Evolutionary conservation across 2,797 vertebrate species (phyloP).

Genomic region (Tolypeutes matacus): DNA sequence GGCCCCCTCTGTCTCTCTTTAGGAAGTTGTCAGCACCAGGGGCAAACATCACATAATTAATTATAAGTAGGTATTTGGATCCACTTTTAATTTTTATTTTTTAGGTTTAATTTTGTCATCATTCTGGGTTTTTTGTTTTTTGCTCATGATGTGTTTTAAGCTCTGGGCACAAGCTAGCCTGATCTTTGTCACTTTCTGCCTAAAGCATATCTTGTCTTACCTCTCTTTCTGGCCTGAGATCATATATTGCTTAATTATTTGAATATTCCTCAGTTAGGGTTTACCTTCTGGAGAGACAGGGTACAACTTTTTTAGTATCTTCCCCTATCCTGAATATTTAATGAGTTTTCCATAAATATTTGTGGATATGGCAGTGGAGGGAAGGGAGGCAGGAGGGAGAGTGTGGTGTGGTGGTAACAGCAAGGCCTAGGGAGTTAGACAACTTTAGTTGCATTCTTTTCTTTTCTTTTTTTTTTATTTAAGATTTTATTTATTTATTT

Average conservation of each 20-base stretch:
- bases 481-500: no score
- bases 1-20: neutral
- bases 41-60: neutral
- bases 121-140: neutral
- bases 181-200: neutral
- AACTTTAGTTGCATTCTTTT: neutral
- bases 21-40: neutral
- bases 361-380: neutral
- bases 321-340: neutral
- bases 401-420: neutral
- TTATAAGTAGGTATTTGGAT: neutral
- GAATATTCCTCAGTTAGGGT: neutral
- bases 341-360: neutral
- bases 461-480: no score
- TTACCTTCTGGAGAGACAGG: slow-evolving; percentile 27
- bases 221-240: neutral
- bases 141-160: neutral
- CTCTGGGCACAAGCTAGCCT: neutral
- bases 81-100: slow-evolving; percentile 19
- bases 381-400: neutral
- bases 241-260: slow-evolving; percentile 15
- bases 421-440: neutral
- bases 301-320: slow-evolving; percentile 34
- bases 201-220: neutral
- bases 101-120: slow-evolving; percentile 22